phyloP scores from a whole-genome alignment of 1,140 invertebrate genomes.

The Hylaeus anthracinus region DNA sequence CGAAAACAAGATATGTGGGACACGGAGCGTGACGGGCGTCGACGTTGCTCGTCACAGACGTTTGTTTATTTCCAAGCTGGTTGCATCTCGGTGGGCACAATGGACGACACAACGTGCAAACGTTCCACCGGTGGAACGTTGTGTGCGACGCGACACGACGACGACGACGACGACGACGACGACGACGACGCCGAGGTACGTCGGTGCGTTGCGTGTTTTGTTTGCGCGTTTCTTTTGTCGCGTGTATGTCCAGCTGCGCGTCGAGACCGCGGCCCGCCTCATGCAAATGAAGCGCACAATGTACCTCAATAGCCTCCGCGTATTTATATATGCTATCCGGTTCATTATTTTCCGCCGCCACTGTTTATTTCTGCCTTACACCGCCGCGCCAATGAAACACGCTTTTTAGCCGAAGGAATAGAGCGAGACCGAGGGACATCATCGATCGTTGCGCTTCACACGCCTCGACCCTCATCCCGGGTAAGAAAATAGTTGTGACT shows the following conservation, averaged over 20 bases:
- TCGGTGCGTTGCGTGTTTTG: slow-evolving; percentile 63
- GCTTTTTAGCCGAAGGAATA: slow-evolving; percentile 26
- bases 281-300: slow-evolving; percentile 67
- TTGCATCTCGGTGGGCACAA: slow-evolving; percentile 27
- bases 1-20: slow-evolving; percentile 29
- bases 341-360: slow-evolving; percentile 61
- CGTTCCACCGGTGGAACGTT: slow-evolving; percentile 20
- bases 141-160: slow-evolving; percentile 9
- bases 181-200: not conserved
- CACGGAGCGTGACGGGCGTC: slow-evolving; percentile 5
- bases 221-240: slow-evolving; percentile 69
- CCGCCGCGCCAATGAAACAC: slow-evolving; percentile 6
- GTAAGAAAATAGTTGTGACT: not conserved
- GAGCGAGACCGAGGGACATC: not conserved
- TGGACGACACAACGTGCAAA: slow-evolving; percentile 40
- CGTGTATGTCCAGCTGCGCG: slow-evolving; percentile 69
- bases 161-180: slow-evolving; percentile 26
- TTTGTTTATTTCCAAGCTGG: slow-evolving; percentile 49
- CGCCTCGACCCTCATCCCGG: slow-evolving; percentile 13
- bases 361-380: slow-evolving; percentile 58
- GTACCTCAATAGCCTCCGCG: slow-evolving; percentile 57
- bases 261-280: slow-evolving; percentile 57
- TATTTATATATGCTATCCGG: slow-evolving; percentile 67
- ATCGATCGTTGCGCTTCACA: slow-evolving; percentile 42
- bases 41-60: slow-evolving; percentile 18